Conservation (phyloP, 2,797 vertebrate species). For the Girardinus metallicus region DNA sequence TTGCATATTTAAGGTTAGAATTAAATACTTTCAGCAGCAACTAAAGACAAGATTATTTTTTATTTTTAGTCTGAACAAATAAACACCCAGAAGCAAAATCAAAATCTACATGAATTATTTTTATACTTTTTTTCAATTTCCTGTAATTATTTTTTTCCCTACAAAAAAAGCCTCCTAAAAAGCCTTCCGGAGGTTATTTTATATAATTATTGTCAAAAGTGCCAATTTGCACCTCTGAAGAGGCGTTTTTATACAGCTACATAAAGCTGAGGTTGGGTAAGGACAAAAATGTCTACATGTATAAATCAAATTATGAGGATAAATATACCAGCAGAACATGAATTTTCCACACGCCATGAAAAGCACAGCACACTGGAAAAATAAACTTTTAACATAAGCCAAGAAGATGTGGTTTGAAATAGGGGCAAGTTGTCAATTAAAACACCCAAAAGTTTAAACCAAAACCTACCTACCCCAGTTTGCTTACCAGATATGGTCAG, state of each 20-base stretch:
- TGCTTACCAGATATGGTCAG: slow-evolving; percentile 52
- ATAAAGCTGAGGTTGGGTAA: slow-evolving; percentile 12
- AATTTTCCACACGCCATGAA: slow-evolving; percentile 39
- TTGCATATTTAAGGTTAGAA: background rate
- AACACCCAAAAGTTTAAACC: slow-evolving; percentile 44
- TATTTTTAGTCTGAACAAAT: background rate
- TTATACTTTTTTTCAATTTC: background rate
- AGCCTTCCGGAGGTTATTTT: background rate
- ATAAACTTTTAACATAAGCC: slow-evolving; percentile 44
- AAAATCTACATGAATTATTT: background rate
- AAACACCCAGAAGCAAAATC: background rate
- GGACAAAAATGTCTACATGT: slow-evolving; percentile 15
- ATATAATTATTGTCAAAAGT: background rate
- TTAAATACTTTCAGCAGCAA: background rate
- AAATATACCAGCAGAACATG: slow-evolving; percentile 32
- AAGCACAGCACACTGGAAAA: slow-evolving; percentile 33
- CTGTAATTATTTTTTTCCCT: background rate
- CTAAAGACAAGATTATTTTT: background rate
- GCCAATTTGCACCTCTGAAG: slow-evolving; percentile 6
- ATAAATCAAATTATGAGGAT: slow-evolving; percentile 8
- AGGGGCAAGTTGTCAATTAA: slow-evolving; percentile 36
- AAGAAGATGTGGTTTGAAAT: slow-evolving; percentile 41
- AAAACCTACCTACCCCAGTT: slow-evolving; percentile 53
- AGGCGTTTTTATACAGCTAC: slow-evolving; percentile 8
- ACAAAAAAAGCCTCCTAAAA: background rate